Base-by-base conservation (phyloP, 2,797 vertebrate genomes). In the Lindbergichthys nudifrons region DNA sequence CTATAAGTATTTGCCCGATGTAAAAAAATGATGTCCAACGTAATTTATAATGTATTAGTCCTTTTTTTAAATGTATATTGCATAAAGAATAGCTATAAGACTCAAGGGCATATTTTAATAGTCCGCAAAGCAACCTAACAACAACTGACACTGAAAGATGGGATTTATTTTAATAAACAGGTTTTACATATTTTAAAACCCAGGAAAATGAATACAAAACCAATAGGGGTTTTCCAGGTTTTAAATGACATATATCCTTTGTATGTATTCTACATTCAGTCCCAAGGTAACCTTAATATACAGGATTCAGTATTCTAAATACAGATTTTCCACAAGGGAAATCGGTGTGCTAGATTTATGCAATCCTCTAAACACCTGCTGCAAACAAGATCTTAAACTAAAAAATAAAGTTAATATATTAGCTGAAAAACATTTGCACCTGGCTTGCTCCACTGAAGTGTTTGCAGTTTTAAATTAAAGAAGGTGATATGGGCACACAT, bases 301-400 rank as follows among this genome's bases (percentile, higher is more conserved):
- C 11, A 30, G 39, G 50, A 73, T 42, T 62, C 19, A 11, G 10
- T 26, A 26, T 62, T 52, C 43, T 41, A 7, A 61, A 13, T 32
- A 14, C 10, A 47, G 9, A 36, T 50, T 69, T 73, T 62, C 3
- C 30, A 73, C 41, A 43, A 70, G 10, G 16, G 18, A 30, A 79
- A 66, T 62, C 9, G 10, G 30, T 75, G 41, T 70, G 57, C 47
- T 43, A 54, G 50, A 70, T 53, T 46, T 47, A 47, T 48, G 4
- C n/a, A 72, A 66, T 69, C 23, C 39, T 70, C 52, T 45, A n/a
- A 86, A 73, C 78, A 74, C 74, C 58, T 81, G 54, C 59, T 72
- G n/a, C 50, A 21, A 68, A 57, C 26, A 58, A 57, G 59, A 36
- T 79, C 58, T 54, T 58, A 68, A 47, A 54, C 42, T 59, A 47